Conservation (phyloP, 2,888 invertebrate genomes). For the Folsomia manolachei region DNA sequence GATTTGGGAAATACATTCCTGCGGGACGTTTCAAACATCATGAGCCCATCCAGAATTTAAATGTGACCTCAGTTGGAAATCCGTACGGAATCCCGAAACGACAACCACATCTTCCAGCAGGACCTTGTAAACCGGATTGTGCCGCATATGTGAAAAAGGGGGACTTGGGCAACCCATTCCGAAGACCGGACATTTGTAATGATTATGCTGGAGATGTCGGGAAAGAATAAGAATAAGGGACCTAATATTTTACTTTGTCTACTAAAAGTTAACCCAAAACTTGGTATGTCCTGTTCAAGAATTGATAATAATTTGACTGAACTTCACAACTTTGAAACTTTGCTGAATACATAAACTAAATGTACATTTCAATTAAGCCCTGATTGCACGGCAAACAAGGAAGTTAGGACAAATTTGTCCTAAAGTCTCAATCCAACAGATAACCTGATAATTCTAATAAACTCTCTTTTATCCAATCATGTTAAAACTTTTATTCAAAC, state of each 20-base stretch:
- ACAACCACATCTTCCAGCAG: constrained; percentile 17
- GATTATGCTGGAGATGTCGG: constrained; percentile 32
- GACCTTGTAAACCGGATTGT: constrained; percentile 21
- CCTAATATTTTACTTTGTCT: neutral
- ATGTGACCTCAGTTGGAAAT: constrained; percentile 2
- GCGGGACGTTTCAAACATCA: neutral
- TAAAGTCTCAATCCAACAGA: no score
- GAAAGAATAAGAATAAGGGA: neutral
- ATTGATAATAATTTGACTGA: no score
- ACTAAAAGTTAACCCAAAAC: no score
- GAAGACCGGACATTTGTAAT: constrained; percentile 23
- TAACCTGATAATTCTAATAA: no score
- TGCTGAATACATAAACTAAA: no score
- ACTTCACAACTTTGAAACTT: no score
- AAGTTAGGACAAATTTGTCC: no score
- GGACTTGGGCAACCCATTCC: neutral
- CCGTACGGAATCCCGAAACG: constrained; percentile 27
- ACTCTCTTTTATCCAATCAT: no score
- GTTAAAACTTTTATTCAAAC: no score
- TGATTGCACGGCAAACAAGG: no score
- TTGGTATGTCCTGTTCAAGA: no score
- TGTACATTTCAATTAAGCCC: no score
- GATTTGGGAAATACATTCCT: constrained; percentile 20
- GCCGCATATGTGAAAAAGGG: constrained; percentile 1
- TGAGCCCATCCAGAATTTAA: constrained; percentile 21